A percentile compares a stretch with the other conserved stretches of the same genome.
phyloP scores from a whole-genome alignment of 2,113 vertebrate species.

The Tor tambroides region DNA sequence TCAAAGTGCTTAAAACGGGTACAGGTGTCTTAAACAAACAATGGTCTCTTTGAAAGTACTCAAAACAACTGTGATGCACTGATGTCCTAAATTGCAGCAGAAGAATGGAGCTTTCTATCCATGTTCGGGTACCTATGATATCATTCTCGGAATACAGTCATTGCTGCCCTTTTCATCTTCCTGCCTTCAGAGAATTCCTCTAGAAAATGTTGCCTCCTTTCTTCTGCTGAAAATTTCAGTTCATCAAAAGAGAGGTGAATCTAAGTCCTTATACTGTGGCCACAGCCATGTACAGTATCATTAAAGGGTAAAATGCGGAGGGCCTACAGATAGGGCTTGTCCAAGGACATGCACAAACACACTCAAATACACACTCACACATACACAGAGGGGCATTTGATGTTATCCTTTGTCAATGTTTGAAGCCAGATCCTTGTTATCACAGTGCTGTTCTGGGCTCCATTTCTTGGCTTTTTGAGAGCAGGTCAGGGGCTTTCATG shows the following conservation, averaged over 20 bases:
- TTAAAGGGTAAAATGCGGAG: slow-evolving; percentile 69
- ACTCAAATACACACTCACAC: slow-evolving; percentile 50
- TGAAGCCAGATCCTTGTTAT: slow-evolving; percentile 90
- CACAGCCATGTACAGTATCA: slow-evolving; percentile 70
- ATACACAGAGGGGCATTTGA: slow-evolving; percentile 83
- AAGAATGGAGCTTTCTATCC: slow-evolving; percentile 81
- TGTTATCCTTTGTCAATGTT: slow-evolving; percentile 83
- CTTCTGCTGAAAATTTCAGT: slow-evolving; percentile 88
- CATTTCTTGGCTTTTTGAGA: slow-evolving; percentile 84
- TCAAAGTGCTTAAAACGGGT: slow-evolving; percentile 68
- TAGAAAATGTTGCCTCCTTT: slow-evolving; percentile 80
- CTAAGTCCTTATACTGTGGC: slow-evolving; percentile 79
- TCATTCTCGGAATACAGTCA: slow-evolving; percentile 82
- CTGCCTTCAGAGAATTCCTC: slow-evolving; percentile 82
- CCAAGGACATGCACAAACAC: slow-evolving; percentile 51
- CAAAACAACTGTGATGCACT: slow-evolving; percentile 76
- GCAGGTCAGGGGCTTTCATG: slow-evolving; percentile 85
- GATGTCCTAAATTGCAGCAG: slow-evolving; percentile 82
- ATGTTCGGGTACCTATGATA: slow-evolving; percentile 80
- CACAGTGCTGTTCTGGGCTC: slow-evolving; percentile 83
- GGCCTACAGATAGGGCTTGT: slow-evolving; percentile 39
- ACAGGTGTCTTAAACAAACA: slow-evolving; percentile 72
- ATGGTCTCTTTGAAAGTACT: slow-evolving; percentile 68
- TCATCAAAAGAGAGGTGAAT: slow-evolving; percentile 97
- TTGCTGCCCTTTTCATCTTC: slow-evolving; percentile 90